Conservation (phyloP, 2,888 invertebrate species). For the Maniola hyperantus region DNA sequence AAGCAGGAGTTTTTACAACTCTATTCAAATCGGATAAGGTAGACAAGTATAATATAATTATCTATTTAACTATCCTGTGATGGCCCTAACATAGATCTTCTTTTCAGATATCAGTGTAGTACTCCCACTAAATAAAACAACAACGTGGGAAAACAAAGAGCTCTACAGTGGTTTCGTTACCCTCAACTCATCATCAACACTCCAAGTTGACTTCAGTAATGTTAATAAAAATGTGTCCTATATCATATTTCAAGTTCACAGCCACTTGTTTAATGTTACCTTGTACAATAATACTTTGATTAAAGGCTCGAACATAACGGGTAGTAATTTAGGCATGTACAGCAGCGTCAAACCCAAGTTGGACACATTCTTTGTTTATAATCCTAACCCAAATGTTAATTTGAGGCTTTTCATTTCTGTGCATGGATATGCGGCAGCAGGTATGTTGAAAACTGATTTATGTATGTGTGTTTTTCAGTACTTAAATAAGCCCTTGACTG, state of each 20-base stretch:
- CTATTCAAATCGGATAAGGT: no score
- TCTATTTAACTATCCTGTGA: no score
- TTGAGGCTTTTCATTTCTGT: constrained; percentile 74
- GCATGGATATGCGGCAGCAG: constrained; percentile 73
- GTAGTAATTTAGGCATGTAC: constrained; percentile 85
- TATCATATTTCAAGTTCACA: constrained; percentile 85
- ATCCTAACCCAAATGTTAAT: constrained; percentile 58
- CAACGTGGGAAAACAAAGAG: constrained; percentile 54
- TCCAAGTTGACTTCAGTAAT: constrained; percentile 67
- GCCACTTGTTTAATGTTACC: constrained; percentile 80
- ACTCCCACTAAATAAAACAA: constrained; percentile 59
- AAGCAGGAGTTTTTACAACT: no score
- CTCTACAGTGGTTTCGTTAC: constrained; percentile 56
- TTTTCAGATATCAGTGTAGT: constrained; percentile 60
- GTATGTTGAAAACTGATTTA: constrained; percentile 55
- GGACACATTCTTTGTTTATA: constrained; percentile 67
- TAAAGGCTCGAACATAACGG: constrained; percentile 66
- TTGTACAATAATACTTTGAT: constrained; percentile 68
- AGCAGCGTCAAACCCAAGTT: constrained; percentile 49
- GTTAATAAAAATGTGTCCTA: constrained; percentile 76
- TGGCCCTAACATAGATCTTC: neutral
- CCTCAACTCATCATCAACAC: constrained; percentile 52
- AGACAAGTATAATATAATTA: no score
- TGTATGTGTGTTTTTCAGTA: neutral
- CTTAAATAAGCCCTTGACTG: no score